phyloP scores from a whole-genome alignment of 1,140 invertebrate species.

The Brachionus calyciflorus region DNA sequence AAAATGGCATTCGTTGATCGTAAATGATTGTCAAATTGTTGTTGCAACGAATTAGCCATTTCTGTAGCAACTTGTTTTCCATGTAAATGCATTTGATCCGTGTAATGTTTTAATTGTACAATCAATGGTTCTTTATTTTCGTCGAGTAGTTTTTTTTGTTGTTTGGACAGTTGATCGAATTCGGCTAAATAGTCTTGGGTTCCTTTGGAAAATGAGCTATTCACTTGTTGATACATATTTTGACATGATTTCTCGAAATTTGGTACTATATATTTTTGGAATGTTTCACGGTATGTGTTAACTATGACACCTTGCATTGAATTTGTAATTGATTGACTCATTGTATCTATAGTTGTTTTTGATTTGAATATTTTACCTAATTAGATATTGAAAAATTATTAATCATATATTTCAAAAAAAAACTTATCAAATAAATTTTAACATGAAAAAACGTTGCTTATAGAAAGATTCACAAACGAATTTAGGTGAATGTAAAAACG shows the following conservation, averaged over 20 bases:
- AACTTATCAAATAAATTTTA: no score
- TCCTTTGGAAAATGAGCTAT: slow-evolving; percentile 77
- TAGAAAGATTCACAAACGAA: no score
- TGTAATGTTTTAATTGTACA: slow-evolving; percentile 51
- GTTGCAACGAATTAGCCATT: slow-evolving; percentile 52
- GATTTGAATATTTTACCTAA: slow-evolving; percentile 73
- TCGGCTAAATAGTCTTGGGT: slow-evolving; percentile 78
- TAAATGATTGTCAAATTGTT: slow-evolving; percentile 51
- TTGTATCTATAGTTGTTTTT: slow-evolving; percentile 71
- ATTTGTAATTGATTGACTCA: slow-evolving; percentile 68
- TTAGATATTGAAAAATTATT: no score
- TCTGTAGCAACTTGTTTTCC: slow-evolving; percentile 51
- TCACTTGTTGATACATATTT: slow-evolving; percentile 80
- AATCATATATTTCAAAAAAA: no score
- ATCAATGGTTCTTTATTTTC: slow-evolving; percentile 53
- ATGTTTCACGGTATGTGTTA: slow-evolving; percentile 71
- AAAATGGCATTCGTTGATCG: slow-evolving; percentile 46
- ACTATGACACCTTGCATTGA: slow-evolving; percentile 69
- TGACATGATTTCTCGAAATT: slow-evolving; percentile 78
- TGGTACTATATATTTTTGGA: slow-evolving; percentile 72
- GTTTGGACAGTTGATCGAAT: slow-evolving; percentile 4
- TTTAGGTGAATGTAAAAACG: no score
- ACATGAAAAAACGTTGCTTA: no score
- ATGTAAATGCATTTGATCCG: slow-evolving; percentile 50
- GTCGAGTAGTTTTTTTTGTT: slow-evolving; percentile 48